Percentiles rank a stretch among this genome's conserved stretches.
phyloP scores from a whole-genome alignment of 2,113 vertebrate species.

The Miniopterus natalensis region DNA sequence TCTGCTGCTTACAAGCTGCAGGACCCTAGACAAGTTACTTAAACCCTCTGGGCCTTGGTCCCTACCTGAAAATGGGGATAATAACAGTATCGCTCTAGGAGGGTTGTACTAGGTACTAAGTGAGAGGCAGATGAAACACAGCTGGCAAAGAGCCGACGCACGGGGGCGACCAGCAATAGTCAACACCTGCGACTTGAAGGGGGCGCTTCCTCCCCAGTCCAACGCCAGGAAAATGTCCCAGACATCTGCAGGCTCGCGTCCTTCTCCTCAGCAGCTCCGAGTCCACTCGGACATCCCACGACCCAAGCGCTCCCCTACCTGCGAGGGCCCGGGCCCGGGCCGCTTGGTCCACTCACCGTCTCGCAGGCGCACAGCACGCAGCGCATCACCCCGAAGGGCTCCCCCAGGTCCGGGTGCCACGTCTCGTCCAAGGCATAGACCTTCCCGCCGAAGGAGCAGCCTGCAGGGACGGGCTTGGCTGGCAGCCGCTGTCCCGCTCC shows the following conservation, averaged over 20 bases:
- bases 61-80: background rate
- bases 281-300: background rate
- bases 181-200: slow-evolving; percentile 45
- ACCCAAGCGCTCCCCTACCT: background rate
- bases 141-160: background rate
- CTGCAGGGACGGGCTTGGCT: slow-evolving; percentile 84
- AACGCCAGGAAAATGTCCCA: background rate
- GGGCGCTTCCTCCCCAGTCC: background rate
- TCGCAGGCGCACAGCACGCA: slow-evolving; percentile 96
- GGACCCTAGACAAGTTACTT: background rate
- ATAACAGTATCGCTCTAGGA: background rate
- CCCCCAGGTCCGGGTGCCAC: slow-evolving; percentile 98
- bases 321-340: background rate
- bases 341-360: slow-evolving; percentile 88
- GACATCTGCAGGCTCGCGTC: background rate
- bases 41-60: background rate
- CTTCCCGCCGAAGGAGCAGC: slow-evolving; percentile 95
- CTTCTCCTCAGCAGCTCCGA: background rate
- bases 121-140: background rate
- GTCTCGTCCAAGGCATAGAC: slow-evolving; percentile 95
- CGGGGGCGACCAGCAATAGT: background rate
- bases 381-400: slow-evolving; percentile 97
- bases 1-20: background rate
- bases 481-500: slow-evolving; percentile 53
- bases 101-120: background rate